Conservation (phyloP, 2,888 invertebrate genomes). For the Pterostichus madidus region DNA sequence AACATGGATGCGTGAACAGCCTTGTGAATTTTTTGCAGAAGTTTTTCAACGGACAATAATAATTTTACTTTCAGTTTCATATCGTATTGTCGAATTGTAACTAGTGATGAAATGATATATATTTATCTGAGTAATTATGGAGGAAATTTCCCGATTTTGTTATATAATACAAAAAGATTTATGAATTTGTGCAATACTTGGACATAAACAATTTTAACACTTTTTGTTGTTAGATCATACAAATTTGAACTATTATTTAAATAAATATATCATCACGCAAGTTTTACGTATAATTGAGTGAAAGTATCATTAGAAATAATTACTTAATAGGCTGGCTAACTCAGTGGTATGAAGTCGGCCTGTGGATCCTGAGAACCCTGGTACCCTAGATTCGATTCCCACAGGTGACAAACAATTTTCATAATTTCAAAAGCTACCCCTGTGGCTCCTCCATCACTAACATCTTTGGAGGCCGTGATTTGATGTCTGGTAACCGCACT, state of each 20-base stretch:
- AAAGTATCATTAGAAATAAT: not conserved
- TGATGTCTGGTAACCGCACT: no score
- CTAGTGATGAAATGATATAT: conserved; percentile 34
- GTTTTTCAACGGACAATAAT: conserved; percentile 49
- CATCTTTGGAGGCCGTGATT: no score
- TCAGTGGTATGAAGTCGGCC: no score
- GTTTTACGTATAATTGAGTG: not conserved
- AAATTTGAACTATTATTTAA: conserved; percentile 35
- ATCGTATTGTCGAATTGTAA: conserved; percentile 1
- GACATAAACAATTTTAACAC: conserved; percentile 17
- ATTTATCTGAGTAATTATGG: conserved; percentile 13
- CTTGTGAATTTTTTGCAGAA: conserved; percentile 42
- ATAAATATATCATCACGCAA: conserved; percentile 12
- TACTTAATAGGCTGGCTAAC: no score
- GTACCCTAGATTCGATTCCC: no score
- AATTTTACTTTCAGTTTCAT: conserved; percentile 27
- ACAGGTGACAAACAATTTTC: no score
- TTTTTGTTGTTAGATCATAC: not conserved
- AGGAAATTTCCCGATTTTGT: conserved; percentile 31
- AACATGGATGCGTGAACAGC: conserved; percentile 60
- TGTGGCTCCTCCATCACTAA: no score
- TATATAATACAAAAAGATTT: conserved; percentile 37
- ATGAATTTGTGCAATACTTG: conserved; percentile 28
- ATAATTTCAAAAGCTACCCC: no score
- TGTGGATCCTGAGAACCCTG: no score